phyloP scores from a whole-genome alignment of 2,888 invertebrate genomes.

The Tiliacea citrago region DNA sequence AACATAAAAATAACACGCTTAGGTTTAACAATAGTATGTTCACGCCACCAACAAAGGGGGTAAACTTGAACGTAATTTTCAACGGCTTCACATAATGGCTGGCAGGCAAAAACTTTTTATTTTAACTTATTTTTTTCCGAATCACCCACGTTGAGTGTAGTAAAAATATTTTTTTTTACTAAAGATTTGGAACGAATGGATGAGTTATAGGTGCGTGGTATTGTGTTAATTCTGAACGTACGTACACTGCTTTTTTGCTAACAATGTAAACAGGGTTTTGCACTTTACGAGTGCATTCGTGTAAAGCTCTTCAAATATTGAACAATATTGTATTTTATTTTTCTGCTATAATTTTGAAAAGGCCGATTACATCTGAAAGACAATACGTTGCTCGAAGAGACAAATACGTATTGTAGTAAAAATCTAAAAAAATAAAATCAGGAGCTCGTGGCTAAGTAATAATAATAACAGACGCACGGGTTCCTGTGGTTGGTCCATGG shows the following conservation, averaged over 20 bases:
- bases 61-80: slow-evolving; percentile 63
- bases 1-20: slow-evolving; percentile 12
- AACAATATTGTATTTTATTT: not conserved
- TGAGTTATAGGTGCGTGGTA: slow-evolving; percentile 49
- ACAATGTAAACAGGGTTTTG: slow-evolving; percentile 36
- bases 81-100: slow-evolving; percentile 58
- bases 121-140: slow-evolving; percentile 41
- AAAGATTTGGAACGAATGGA: slow-evolving; percentile 50
- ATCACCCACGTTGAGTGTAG: slow-evolving; percentile 56
- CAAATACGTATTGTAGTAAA: not conserved
- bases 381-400: too few species aligned
- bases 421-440: too few species aligned
- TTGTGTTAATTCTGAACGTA: slow-evolving; percentile 43
- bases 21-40: slow-evolving; percentile 27
- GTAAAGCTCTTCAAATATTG: not conserved
- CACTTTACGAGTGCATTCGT: slow-evolving; percentile 33
- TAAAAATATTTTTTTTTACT: slow-evolving; percentile 3
- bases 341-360: not conserved
- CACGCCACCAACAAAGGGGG: slow-evolving; percentile 50
- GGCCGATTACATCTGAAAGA: not conserved
- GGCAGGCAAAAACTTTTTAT: slow-evolving; percentile 34
- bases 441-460: too few species aligned
- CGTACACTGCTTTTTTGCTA: slow-evolving; percentile 3
- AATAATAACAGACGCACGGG: too few species aligned
- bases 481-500: too few species aligned